These are phyloP conservation scores for Peucedramus taeniatus DNA, from an alignment of 2,113 vertebrate genomes.

Conservation along the genomic window DNA sequence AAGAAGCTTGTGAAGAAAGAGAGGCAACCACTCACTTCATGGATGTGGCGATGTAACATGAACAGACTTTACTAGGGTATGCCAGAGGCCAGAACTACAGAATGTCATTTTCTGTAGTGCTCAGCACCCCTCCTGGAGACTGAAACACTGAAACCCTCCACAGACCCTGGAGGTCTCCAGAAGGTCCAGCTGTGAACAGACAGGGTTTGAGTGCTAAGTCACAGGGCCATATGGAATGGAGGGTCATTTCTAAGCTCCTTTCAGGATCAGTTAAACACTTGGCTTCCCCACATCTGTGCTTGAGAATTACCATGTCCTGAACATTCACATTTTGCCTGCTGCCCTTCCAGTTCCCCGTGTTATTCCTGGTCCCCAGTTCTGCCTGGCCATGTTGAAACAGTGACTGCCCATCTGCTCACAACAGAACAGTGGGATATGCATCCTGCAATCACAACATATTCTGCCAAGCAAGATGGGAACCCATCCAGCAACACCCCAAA, in stretches of 20 bases:
- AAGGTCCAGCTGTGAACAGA: background rate
- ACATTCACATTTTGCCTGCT: background rate
- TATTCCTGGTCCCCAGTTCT: background rate
- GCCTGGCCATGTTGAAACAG: background rate
- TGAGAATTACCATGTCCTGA: background rate
- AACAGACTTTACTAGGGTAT: background rate
- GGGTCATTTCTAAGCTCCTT: background rate
- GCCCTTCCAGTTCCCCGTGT: background rate
- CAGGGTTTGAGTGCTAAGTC: background rate
- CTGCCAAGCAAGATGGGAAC: background rate
- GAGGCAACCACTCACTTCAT: background rate
- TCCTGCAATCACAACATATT: background rate
- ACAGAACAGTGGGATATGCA: background rate
- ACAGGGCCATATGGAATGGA: background rate
- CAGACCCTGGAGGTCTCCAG: background rate
- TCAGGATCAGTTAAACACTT: background rate
- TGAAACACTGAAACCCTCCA: background rate
- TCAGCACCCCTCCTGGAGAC: background rate
- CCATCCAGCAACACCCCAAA: background rate
- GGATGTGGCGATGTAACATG: fast-evolving
- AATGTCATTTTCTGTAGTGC: background rate
- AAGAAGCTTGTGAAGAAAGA: background rate
- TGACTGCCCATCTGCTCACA: background rate
- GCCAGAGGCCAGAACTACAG: background rate
- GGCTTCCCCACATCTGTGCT: fast-evolving